A percentile compares a stretch with the other conserved stretches of the same genome.
Evolutionary conservation across 2,888 invertebrate genomes (phyloP).

Genomic region (Ferrisia virgata): DNA sequence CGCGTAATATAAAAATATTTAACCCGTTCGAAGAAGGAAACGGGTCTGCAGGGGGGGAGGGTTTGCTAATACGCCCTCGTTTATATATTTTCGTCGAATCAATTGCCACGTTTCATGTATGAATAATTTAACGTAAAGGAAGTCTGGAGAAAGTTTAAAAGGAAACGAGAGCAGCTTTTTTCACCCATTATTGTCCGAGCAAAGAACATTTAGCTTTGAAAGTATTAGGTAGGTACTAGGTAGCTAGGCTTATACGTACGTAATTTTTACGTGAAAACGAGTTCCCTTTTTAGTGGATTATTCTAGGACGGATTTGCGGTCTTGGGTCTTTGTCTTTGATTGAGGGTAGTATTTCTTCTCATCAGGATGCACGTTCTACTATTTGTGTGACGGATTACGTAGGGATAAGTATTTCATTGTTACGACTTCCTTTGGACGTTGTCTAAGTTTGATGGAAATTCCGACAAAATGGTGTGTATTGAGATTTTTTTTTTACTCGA

Average conservation of each 20-base stretch:
- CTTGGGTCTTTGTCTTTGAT: slow-evolving; percentile 1
- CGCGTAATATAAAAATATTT: not conserved
- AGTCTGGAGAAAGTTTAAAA: not conserved
- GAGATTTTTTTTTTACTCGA: not conserved
- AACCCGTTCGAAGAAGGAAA: not conserved
- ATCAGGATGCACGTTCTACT: not conserved
- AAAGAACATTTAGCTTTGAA: not conserved
- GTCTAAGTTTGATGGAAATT: not conserved
- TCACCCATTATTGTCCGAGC: not conserved
- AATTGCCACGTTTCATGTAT: not conserved
- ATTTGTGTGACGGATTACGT: not conserved
- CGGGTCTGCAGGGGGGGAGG: too few species aligned
- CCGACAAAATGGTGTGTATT: not conserved
- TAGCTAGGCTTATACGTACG: too few species aligned
- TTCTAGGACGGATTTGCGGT: not conserved
- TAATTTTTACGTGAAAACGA: not conserved
- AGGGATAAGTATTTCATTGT: not conserved
- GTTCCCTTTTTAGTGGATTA: not conserved
- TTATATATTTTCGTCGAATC: not conserved
- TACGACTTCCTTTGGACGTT: not conserved
- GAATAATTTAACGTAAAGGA: not conserved
- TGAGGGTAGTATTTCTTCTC: not conserved
- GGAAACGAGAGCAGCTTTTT: not conserved
- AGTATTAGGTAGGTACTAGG: too few species aligned
- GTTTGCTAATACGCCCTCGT: not conserved